These are phyloP conservation scores for Bufo bufo DNA, from an alignment of 2,113 vertebrate genomes.

Conservation along the genomic window DNA sequence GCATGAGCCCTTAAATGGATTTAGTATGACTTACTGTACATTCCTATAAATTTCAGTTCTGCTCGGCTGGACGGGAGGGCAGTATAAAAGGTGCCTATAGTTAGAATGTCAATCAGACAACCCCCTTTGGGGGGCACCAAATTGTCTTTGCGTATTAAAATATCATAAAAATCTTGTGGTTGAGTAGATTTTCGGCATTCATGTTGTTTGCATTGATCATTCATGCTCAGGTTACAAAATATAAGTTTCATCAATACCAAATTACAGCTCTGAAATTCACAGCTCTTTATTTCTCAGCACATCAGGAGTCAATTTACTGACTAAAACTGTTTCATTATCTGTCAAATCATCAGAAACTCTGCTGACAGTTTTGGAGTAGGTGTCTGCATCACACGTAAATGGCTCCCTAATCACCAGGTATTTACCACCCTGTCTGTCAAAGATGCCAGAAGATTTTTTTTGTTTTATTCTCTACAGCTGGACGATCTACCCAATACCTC, in stretches of 20 bases:
- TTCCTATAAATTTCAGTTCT: too few species aligned
- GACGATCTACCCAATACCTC: neutral
- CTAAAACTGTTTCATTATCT: slow-evolving; percentile 8
- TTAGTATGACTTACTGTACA: too few species aligned
- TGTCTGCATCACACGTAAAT: neutral
- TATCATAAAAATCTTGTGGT: neutral
- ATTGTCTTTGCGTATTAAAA: neutral
- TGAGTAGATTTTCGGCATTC: too few species aligned
- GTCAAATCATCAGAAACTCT: slow-evolving; percentile 8
- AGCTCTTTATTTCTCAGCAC: neutral
- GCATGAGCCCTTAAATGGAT: too few species aligned
- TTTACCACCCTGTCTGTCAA: neutral
- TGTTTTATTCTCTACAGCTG: neutral
- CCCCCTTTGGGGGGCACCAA: neutral
- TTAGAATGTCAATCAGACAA: too few species aligned
- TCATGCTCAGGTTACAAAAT: neutral
- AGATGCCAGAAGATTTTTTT: neutral
- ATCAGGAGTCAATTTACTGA: slow-evolving; percentile 17
- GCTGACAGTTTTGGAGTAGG: slow-evolving; percentile 6
- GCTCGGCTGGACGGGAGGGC: too few species aligned
- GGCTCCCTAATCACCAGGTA: neutral
- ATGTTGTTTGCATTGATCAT: neutral
- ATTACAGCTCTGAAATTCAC: neutral
- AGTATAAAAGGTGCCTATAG: too few species aligned
- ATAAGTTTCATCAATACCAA: neutral